phyloP scores from a whole-genome alignment of 1,140 invertebrate species.

The Polypedilum vanderplanki region DNA sequence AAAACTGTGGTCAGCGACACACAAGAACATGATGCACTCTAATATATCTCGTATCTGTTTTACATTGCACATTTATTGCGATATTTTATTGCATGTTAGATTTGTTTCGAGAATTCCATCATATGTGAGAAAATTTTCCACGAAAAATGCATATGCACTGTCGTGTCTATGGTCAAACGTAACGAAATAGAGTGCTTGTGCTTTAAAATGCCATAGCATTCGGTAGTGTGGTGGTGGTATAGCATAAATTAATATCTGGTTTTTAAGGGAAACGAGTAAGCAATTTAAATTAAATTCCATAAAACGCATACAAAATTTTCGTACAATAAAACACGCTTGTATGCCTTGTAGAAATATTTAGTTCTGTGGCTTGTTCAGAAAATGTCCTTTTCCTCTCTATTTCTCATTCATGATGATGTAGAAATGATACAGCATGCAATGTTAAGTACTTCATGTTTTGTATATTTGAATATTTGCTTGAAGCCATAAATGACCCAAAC shows the following conservation, averaged over 20 bases:
- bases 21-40: not conserved
- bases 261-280: not conserved
- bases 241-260: slow-evolving; percentile 25
- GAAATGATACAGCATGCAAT: not conserved
- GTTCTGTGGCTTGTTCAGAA: slow-evolving; percentile 20
- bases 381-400: slow-evolving; percentile 15
- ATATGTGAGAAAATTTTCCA: too few species aligned
- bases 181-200: not conserved
- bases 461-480: slow-evolving; percentile 1
- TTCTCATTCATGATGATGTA: not conserved
- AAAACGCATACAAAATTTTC: slow-evolving; percentile 2
- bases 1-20: not conserved
- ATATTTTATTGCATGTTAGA: too few species aligned
- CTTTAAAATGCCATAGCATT: slow-evolving; percentile 10
- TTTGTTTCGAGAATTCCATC: too few species aligned
- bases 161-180: too few species aligned
- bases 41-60: too few species aligned
- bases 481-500: slow-evolving; percentile 10
- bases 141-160: too few species aligned
- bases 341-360: slow-evolving; percentile 16
- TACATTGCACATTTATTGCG: too few species aligned
- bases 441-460: slow-evolving; percentile 15
- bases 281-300: slow-evolving; percentile 25
- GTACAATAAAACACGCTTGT: not conserved
- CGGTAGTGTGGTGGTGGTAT: not conserved